phyloP scores from a whole-genome alignment of 2,888 invertebrate species.

The Erebia aethiops region DNA sequence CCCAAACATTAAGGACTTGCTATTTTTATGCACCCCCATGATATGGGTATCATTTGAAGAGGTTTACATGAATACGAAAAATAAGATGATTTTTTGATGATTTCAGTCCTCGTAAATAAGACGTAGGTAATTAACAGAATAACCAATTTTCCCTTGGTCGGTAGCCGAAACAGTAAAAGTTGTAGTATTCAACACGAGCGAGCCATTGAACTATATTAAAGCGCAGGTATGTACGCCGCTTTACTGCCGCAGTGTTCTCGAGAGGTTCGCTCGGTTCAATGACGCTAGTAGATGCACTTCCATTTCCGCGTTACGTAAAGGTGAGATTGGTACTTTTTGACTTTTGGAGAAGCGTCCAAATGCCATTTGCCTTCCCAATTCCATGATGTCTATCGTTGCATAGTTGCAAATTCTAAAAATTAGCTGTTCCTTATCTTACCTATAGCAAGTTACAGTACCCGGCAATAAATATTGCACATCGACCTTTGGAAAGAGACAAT shows the following conservation, averaged over 20 bases:
- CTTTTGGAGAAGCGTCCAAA: conserved; percentile 15
- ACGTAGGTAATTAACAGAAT: too few species aligned
- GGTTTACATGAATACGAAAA: too few species aligned
- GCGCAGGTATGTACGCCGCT: conserved; percentile 28
- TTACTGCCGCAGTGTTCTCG: conserved; percentile 35
- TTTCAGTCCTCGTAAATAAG: too few species aligned
- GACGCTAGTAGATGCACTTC: conserved; percentile 37
- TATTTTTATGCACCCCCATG: too few species aligned
- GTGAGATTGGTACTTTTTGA: conserved; percentile 30
- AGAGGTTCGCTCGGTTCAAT: conserved; percentile 40
- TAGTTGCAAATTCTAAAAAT: neutral
- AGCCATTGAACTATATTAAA: conserved; percentile 11
- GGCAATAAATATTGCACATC: too few species aligned
- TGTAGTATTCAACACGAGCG: neutral
- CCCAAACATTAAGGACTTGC: too few species aligned
- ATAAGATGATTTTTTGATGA: too few species aligned
- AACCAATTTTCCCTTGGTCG: too few species aligned
- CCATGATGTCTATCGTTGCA: neutral
- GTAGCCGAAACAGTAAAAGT: neutral
- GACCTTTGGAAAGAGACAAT: too few species aligned
- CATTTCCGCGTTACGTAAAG: conserved; percentile 31
- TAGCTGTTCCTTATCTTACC: neutral
- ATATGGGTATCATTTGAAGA: too few species aligned
- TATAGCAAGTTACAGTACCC: neutral
- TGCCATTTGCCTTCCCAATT: conserved; percentile 1